A percentile compares a stretch with the other conserved stretches of the same genome.
These are phyloP conservation scores for Tapirus indicus DNA, from an alignment of 2,797 vertebrate species.

Conservation along the genomic window DNA sequence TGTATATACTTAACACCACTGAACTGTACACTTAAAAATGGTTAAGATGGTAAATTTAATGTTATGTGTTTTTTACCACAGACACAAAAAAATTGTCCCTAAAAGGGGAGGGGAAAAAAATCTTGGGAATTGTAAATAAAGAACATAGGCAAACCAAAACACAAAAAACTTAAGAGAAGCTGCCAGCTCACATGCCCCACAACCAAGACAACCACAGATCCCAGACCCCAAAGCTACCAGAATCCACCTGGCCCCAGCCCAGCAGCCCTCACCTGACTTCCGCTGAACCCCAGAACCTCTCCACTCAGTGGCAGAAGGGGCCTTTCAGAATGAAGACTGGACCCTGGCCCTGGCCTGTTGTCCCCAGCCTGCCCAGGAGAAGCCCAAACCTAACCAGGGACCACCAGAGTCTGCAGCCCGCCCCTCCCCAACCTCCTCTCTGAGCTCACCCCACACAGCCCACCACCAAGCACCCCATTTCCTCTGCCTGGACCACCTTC, in stretches of 20 bases:
- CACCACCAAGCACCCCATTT: fast-evolving
- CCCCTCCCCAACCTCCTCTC: neutral
- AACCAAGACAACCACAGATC: neutral
- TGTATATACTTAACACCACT: fast-evolving
- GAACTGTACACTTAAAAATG: neutral
- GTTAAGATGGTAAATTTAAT: neutral
- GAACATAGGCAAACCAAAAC: neutral
- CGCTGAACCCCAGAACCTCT: neutral
- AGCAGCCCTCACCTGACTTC: neutral
- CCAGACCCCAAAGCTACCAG: neutral
- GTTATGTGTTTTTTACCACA: neutral
- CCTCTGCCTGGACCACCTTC: neutral
- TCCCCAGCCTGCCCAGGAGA: neutral
- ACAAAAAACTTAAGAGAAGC: too few species aligned
- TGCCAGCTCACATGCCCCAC: neutral
- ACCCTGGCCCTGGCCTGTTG: neutral
- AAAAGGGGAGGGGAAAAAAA: too few species aligned
- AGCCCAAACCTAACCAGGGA: neutral
- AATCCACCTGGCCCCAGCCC: too few species aligned
- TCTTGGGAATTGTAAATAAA: neutral
- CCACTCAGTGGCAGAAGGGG: neutral
- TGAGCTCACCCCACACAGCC: too few species aligned
- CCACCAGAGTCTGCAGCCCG: neutral
- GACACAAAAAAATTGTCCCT: neutral
- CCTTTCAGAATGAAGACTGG: fast-evolving